Conservation (phyloP, 1,140 invertebrate genomes). For the Drosophila arizonae region DNA sequence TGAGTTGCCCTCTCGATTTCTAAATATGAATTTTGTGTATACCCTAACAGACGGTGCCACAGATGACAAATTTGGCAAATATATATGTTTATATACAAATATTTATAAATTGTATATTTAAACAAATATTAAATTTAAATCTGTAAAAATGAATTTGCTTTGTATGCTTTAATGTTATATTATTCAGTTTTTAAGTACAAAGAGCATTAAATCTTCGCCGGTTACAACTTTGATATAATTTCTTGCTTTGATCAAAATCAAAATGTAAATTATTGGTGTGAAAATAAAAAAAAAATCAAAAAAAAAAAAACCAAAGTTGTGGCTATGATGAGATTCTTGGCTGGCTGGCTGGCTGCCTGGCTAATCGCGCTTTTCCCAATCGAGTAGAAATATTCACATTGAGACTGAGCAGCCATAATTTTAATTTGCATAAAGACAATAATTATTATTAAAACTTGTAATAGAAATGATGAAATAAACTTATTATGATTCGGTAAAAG, state of each 20-base stretch:
- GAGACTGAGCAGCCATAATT: neutral
- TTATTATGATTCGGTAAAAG: slow-evolving; percentile 9
- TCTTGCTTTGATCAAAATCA: slow-evolving; percentile 1
- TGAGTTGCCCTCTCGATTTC: neutral
- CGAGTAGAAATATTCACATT: neutral
- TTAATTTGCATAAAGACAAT: slow-evolving; percentile 1
- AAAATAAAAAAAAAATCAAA: too few species aligned
- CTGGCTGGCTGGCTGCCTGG: neutral
- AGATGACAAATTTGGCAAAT: neutral
- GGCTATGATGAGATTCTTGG: slow-evolving; percentile 4
- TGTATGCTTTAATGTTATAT: too few species aligned
- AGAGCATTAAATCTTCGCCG: neutral
- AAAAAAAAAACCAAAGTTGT: neutral
- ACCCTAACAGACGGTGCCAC: neutral
- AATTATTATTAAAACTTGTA: slow-evolving; percentile 1
- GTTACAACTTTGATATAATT: neutral
- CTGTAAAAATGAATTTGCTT: too few species aligned
- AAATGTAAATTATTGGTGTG: neutral
- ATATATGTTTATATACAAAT: neutral
- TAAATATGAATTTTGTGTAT: neutral
- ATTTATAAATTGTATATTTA: too few species aligned
- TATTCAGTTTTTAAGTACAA: too few species aligned
- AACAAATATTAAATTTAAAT: too few species aligned
- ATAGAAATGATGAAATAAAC: neutral
- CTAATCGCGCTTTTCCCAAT: neutral